A percentile compares a stretch with the other conserved stretches of the same genome.
These are phyloP conservation scores for Sarcophilus harrisii DNA, from an alignment of 2,797 vertebrate genomes.

Conservation along the genomic window DNA sequence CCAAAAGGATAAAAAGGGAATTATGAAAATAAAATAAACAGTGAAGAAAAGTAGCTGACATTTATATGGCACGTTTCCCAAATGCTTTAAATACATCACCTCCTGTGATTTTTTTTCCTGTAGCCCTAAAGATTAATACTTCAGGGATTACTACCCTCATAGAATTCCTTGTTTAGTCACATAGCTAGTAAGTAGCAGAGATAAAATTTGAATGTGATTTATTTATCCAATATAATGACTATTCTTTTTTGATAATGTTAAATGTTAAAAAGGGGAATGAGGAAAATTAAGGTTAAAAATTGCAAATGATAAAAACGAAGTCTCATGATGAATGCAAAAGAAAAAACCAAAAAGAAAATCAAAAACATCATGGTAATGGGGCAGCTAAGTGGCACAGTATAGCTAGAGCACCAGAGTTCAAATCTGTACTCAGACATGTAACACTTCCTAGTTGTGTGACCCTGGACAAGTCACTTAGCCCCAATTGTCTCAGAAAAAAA, in stretches of 20 bases:
- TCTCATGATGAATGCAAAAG: not conserved
- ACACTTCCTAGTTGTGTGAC: not conserved
- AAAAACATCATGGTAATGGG: too few species aligned
- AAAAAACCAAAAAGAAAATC: not conserved
- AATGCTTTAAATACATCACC: not conserved
- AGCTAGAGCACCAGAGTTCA: not conserved
- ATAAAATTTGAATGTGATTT: not conserved
- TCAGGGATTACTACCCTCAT: not conserved
- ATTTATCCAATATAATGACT: not conserved
- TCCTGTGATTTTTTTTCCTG: not conserved
- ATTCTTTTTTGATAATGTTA: not conserved
- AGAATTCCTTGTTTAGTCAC: not conserved
- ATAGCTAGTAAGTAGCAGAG: not conserved
- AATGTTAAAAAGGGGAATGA: not conserved
- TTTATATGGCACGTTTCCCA: not conserved
- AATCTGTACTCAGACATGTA: not conserved
- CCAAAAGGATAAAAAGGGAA: not conserved
- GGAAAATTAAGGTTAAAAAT: not conserved
- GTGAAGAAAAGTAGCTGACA: not conserved
- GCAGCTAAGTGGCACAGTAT: too few species aligned
- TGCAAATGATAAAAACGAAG: not conserved
- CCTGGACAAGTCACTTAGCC: not conserved
- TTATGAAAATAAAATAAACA: not conserved
- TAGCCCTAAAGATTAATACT: not conserved
- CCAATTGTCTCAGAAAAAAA: not conserved